Conservation (phyloP, 2,888 invertebrate species). For the Hesperia comma region DNA sequence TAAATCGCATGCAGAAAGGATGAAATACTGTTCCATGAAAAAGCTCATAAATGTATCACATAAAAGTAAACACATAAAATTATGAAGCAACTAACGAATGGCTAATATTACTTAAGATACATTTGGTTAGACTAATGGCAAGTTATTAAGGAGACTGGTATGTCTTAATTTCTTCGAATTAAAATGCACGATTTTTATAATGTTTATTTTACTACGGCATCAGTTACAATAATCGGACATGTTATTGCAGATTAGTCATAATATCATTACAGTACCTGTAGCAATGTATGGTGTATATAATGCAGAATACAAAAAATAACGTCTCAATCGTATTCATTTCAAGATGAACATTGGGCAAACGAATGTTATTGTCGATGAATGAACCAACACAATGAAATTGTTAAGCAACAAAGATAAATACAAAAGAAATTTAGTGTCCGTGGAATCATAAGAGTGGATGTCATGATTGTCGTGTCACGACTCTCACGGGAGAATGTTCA, state of each 20-base stretch:
- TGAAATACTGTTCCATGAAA: not conserved
- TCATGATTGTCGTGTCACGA: conserved; percentile 37
- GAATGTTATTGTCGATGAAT: conserved; percentile 54
- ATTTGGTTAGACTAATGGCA: not conserved
- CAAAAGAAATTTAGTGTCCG: conserved; percentile 52
- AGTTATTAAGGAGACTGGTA: not conserved
- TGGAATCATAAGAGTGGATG: conserved; percentile 46
- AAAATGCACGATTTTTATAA: not conserved
- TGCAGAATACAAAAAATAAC: conserved; percentile 52
- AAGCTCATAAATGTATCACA: not conserved
- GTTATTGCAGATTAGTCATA: not conserved
- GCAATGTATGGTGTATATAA: not conserved
- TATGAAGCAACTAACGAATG: not conserved
- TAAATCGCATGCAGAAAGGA: not conserved
- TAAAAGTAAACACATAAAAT: not conserved
- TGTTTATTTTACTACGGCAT: not conserved
- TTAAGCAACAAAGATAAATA: conserved; percentile 64
- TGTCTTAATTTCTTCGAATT: not conserved
- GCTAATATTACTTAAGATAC: not conserved
- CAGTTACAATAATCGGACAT: not conserved
- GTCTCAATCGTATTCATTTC: conserved; percentile 68
- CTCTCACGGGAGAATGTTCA: conserved; percentile 27
- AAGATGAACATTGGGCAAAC: conserved; percentile 56
- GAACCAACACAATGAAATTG: conserved; percentile 67
- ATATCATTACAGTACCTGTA: not conserved